A percentile compares a stretch with the other conserved stretches of the same genome.
These are phyloP conservation scores for Rousettus leschenaultii DNA, from an alignment of 2,113 vertebrate genomes.

Conservation along the genomic window DNA sequence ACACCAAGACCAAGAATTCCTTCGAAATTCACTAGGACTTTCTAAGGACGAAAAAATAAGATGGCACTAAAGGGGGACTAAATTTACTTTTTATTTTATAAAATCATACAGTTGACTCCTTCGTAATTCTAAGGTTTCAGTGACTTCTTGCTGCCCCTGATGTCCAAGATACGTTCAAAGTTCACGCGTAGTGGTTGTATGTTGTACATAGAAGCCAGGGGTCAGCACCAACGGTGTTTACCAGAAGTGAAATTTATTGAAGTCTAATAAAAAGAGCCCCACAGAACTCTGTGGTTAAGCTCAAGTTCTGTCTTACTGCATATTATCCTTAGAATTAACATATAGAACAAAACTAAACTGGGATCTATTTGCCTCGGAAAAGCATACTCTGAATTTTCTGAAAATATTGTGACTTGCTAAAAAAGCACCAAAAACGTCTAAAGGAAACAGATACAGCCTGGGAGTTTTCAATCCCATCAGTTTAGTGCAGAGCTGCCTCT, in stretches of 20 bases:
- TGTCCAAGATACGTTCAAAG: not conserved
- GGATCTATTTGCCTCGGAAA: not conserved
- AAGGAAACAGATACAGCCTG: constrained; percentile 76
- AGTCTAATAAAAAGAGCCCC: not conserved
- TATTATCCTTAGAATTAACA: not conserved
- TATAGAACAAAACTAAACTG: not conserved
- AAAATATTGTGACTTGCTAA: constrained; percentile 59
- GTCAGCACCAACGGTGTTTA: not conserved
- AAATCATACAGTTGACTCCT: not conserved
- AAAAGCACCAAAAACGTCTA: constrained; percentile 63
- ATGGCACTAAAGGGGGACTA: not conserved
- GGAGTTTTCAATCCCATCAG: constrained; percentile 81
- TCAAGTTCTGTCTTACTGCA: not conserved
- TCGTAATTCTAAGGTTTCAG: not conserved
- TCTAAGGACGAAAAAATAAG: constrained; percentile 1
- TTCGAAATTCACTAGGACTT: not conserved
- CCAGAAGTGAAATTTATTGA: not conserved
- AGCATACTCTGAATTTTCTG: constrained; percentile 43
- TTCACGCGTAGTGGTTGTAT: not conserved
- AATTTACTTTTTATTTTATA: not conserved
- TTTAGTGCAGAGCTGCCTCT: constrained; percentile 82
- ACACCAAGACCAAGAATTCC: not conserved
- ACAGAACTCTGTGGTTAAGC: not conserved
- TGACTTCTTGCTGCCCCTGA: not conserved
- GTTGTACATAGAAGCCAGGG: not conserved